Base-by-base conservation (phyloP, 2,888 invertebrate species). In the Meloe dianella region DNA sequence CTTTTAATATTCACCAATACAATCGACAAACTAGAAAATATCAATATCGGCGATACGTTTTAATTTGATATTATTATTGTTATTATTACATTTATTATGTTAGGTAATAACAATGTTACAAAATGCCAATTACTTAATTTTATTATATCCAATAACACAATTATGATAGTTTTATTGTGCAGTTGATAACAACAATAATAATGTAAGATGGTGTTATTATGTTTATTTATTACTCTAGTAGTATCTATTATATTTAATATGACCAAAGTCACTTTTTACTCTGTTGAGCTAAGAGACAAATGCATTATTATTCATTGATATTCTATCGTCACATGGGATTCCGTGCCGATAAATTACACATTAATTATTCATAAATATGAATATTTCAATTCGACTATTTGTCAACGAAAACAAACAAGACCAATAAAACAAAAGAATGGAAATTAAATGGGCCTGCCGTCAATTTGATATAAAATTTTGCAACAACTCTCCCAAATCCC, bases 261-360 rank as follows among this genome's bases (percentile, higher is more conserved):
- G 30, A 63, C 60, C 63, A 41, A 61, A 65, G 8, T 20, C 8
- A 12, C 1, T 9, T 20, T 47, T 47, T 47, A 20, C 20, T 20
- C 17, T 20, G 12, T 27, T 27, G 27, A 41, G 35, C 35, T 35
- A 14, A 35, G 14, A 35, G 10, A 12, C 35, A 35, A 35, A 65
- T 38, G 60, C 29, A 65, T 51, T 68, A 20, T 20, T 65, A 68
- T 68, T 65, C 63, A 65, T 27, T 60, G 30, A 35, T 60, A 60
- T 60, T 58, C 63, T 27, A 27, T 27, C 27, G 27, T 27, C 71
- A 63, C 69, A 63, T 60, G 70, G 71, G 73, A 73, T 71, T 71
- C 69, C 66, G 68, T 71, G 74, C 71, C 74, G 69, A 56, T 65
- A 71, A 74, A 68, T 67, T 57, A 56, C 59, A 20, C 29, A 24